Base-by-base conservation (phyloP, 2,113 vertebrate species). In the Plecotus auritus region DNA sequence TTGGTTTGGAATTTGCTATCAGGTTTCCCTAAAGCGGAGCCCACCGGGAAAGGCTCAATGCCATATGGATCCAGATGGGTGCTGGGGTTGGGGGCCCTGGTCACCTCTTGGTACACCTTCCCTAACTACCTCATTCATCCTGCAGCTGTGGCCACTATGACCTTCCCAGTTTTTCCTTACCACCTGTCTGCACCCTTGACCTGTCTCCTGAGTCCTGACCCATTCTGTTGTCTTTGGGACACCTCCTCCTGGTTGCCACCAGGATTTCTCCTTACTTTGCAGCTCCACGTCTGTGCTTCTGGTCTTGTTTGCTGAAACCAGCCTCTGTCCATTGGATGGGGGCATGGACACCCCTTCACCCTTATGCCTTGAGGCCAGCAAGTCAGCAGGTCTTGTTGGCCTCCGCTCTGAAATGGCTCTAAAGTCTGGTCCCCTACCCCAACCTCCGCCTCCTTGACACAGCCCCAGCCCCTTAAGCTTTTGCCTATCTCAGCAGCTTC, bases 1-100 rank as follows among this genome's bases (percentile, higher is more conserved):
- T 97, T 97, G 95, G 96, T 86, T 80, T 93, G 83, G 93, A 94
- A 95, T 96, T 96, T 95, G 95, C 88, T 84, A 73, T 54, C n/a
- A 45, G 90, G 1, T 83, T 92, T 92, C 78, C 82, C 37, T 45
- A 59, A 92, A 88, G 83, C 82, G 30, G 13, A 91, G 84, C 84
- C 61, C 87, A 73, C 76, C 26, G 45, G 69, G 64, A 84, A 85
- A 30, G 13, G 51, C 77, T 85, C 81, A 35, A 5, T 81, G 49
- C 74, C 56, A 13, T 1, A 3, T 1, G 40, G 73, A 22, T 28
- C 59, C 18, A 16, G 72, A 30, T 26, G 85, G 77, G 51, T 84
- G 49, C 85, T 35, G 22, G 40, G 45, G 14, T 26, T 42, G 32
- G 69, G 30, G 4, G 11, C 9, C 8, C 42, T 37, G 66, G 82